Base-by-base conservation (phyloP, 30 jellyfish, hydroid and myxozoan genomes). In the Turritopsis rubra region DNA sequence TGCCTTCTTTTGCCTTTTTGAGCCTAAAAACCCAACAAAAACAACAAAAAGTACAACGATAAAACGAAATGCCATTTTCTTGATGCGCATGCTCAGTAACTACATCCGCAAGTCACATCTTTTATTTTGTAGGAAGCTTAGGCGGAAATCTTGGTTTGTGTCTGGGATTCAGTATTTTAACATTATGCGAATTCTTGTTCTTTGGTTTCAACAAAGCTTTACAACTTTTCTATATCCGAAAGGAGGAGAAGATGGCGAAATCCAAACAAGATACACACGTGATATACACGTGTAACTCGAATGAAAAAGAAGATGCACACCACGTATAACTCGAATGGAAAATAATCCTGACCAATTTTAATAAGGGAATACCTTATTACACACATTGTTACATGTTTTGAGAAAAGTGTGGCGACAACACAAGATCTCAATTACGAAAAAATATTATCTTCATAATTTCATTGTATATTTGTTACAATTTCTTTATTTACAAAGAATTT, bases 71-170 rank as follows among this genome's bases (percentile, higher is more conserved):
- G n/a, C n/a, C n/a, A n/a, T n/a, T n/a, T n/a, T n/a, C n/a, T n/a
- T n/a, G n/a, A n/a, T n/a, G n/a, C n/a, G n/a, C n/a, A n/a, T n/a
- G n/a, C n/a, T n/a, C n/a, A n/a, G n/a, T n/a, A n/a, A n/a, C n/a
- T n/a, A n/a, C n/a, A n/a, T n/a, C n/a, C n/a, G n/a, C n/a, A n/a
- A n/a, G n/a, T n/a, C n/a, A n/a, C n/a, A n/a, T n/a, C 19, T 60
- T 60, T 18, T 60, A 18, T 60, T 54, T 54, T 60, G 19, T 68
- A 68, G 77, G 77, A n/a, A 68, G 77, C 19, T n/a, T 68, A 23
- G 77, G 77, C 30, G 77, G 77, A 9, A 68, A 68, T 68, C 30
- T 68, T 68, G 77, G 77, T 7, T 68, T 68, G 21, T 68, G 77
- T 68, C 30, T 68, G 30, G 77, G 77, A 9, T 68, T 68, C 77